These are phyloP conservation scores for Caradrina kadenii DNA, from an alignment of 2,888 invertebrate species.

Conservation along the genomic window DNA sequence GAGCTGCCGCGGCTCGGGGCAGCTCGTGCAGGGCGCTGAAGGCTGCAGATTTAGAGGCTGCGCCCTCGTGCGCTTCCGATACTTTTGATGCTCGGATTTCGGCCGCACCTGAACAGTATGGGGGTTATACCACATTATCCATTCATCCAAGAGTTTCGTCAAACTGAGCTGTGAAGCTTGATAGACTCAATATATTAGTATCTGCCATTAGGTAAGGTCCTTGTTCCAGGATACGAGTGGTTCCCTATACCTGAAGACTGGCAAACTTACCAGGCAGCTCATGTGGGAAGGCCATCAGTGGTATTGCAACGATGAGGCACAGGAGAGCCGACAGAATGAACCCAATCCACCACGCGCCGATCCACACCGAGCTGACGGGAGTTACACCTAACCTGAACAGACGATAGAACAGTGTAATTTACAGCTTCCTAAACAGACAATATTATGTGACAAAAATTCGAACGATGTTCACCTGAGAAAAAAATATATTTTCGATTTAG, in stretches of 20 bases:
- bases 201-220: no score
- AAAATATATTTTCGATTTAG: no score
- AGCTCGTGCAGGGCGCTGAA: slow-evolving; percentile 92
- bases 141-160: no score
- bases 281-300: slow-evolving; percentile 93
- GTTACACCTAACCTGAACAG: slow-evolving; percentile 92
- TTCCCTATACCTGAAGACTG: not conserved
- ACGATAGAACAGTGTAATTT: not conserved
- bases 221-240: no score
- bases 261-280: slow-evolving; percentile 92
- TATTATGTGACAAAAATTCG: no score
- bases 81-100: slow-evolving; percentile 92
- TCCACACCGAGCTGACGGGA: slow-evolving; percentile 94
- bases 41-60: slow-evolving; percentile 85
- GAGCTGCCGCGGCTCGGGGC: slow-evolving; percentile 91
- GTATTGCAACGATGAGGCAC: slow-evolving; percentile 93
- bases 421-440: no score
- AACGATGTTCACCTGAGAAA: no score
- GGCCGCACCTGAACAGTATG: slow-evolving; percentile 86
- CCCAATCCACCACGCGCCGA: slow-evolving; percentile 97
- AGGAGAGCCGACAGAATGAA: slow-evolving; percentile 93
- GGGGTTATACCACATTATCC: not conserved
- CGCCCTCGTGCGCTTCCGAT: slow-evolving; percentile 92
- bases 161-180: no score
- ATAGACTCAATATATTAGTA: no score